Evolutionary conservation across 2,113 vertebrate genomes (phyloP).

Genomic region (Nanorana parkeri): DNA sequence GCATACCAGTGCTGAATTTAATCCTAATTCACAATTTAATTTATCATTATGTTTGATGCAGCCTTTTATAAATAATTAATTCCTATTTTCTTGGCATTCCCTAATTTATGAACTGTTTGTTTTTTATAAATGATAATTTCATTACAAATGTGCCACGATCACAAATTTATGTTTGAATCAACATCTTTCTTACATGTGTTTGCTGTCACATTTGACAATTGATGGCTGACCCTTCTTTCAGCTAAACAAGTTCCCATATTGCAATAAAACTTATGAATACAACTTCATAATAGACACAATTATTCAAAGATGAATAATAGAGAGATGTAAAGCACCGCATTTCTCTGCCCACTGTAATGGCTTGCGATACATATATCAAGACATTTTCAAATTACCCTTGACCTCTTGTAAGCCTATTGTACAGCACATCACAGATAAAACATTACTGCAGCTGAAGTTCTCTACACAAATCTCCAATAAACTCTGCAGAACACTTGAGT

Average conservation of each 20-base stretch:
- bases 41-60: not conserved
- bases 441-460: constrained; percentile 23
- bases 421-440: constrained; percentile 44
- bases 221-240: not conserved
- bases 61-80: not conserved
- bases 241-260: not conserved
- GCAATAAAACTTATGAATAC: not conserved
- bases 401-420: constrained; percentile 44
- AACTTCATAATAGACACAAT: constrained; percentile 13
- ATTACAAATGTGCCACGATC: not conserved
- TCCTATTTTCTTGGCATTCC: not conserved
- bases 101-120: not conserved
- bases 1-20: not conserved
- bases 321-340: constrained; percentile 31
- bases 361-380: constrained; percentile 2
- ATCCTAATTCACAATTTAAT: not conserved
- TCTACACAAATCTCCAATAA: constrained; percentile 9
- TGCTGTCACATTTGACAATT: constrained; percentile 6
- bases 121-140: constrained; percentile 19
- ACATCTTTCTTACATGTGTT: not conserved
- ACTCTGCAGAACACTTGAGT: constrained; percentile 3
- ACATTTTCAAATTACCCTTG: constrained; percentile 41
- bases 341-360: constrained; percentile 33
- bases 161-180: not conserved
- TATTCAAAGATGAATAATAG: constrained; percentile 22